A percentile compares a stretch with the other conserved stretches of the same genome.
These are phyloP conservation scores for Cyclina sinensis DNA, from an alignment of 1,140 invertebrate species.

Conservation along the genomic window DNA sequence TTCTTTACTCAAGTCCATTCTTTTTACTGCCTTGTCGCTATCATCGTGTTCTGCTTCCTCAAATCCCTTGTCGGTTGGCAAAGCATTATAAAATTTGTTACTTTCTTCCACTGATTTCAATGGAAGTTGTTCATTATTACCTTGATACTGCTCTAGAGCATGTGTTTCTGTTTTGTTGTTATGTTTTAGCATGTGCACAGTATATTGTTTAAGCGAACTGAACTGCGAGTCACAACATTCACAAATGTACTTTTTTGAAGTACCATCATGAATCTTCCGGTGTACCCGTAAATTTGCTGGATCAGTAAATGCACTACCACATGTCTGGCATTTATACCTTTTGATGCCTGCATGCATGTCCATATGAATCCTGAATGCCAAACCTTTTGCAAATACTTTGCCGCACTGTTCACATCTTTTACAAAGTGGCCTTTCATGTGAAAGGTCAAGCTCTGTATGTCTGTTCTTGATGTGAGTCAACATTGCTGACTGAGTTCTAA, in stretches of 20 bases:
- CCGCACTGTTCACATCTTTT: conserved; percentile 31
- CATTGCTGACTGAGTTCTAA: conserved; percentile 35
- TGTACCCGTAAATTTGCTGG: conserved; percentile 23
- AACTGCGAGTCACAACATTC: background rate
- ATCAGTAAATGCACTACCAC: conserved; percentile 37
- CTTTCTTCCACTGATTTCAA: background rate
- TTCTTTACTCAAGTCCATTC: background rate
- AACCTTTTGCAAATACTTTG: conserved; percentile 9
- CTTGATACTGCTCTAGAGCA: background rate
- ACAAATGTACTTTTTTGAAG: background rate
- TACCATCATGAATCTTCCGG: conserved; percentile 13
- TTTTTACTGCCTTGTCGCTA: background rate
- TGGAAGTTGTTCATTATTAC: too few relatives aligned
- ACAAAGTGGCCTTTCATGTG: conserved; percentile 33
- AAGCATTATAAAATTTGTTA: background rate
- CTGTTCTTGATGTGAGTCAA: conserved; percentile 36
- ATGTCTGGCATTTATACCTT: conserved; percentile 7
- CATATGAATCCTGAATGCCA: background rate
- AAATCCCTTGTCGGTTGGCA: background rate
- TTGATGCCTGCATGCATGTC: conserved; percentile 32
- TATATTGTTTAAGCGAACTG: conserved; percentile 10
- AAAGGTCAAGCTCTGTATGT: conserved; percentile 3
- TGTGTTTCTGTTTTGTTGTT: background rate
- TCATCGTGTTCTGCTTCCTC: background rate
- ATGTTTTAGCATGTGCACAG: background rate